Conservation (phyloP, 2,888 invertebrate genomes). For the Acleris literana region DNA sequence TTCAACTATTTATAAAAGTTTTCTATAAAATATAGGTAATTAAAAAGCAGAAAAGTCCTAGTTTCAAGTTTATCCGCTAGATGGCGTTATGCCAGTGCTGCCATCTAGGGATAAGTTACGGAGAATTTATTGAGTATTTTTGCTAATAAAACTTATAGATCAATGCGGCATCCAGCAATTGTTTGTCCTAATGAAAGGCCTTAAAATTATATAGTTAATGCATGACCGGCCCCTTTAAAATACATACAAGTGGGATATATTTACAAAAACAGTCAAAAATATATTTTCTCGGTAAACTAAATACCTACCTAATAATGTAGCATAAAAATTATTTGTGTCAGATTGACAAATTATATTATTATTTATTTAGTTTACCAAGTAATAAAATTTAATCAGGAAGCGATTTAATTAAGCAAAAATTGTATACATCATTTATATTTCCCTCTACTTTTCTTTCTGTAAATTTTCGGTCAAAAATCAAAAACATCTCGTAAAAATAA, state of each 20-base stretch:
- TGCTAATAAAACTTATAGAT: no score
- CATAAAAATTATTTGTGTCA: not conserved
- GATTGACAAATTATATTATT: no score
- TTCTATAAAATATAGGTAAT: no score
- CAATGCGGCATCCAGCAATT: slow-evolving; percentile 2
- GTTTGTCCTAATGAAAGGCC: slow-evolving; percentile 9
- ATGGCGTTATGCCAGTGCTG: no score
- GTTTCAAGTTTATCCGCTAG: no score
- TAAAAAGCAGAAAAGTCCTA: no score
- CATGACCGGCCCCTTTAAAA: slow-evolving; percentile 7
- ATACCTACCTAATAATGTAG: not conserved
- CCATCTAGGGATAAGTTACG: no score
- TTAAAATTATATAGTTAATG: no score
- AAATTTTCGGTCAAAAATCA: slow-evolving; percentile 10
- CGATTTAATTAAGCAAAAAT: not conserved
- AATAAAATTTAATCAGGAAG: not conserved
- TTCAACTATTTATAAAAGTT: no score
- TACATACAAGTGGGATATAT: slow-evolving; percentile 23
- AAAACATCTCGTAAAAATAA: slow-evolving; percentile 17
- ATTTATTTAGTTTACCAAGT: slow-evolving; percentile 1
- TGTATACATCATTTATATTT: not conserved
- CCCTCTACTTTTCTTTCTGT: not conserved
- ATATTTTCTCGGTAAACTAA: not conserved
- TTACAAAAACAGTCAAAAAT: slow-evolving; percentile 21
- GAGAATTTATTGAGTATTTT: no score